Evolutionary conservation across 1,140 invertebrate species (phyloP), one percentile per base, ranked within the genome.

Genomic region (Belonocnema kinseyi): DNA sequence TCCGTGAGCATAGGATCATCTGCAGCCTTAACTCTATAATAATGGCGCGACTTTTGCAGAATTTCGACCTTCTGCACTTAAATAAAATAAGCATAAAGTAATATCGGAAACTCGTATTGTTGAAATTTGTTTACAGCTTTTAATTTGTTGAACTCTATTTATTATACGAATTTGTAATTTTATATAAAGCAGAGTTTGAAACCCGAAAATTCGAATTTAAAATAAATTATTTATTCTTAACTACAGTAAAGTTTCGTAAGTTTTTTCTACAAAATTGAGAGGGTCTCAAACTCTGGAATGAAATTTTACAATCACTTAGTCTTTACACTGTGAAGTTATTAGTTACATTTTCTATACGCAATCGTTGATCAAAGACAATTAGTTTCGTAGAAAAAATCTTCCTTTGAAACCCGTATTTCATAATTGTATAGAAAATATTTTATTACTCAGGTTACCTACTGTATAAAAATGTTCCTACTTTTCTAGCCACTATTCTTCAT

Each of bases 381-480:
- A 14, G 14, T 66, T 7, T 17, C 7, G 40, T 33, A 4, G 14
- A 56, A 21, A 56, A 46, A 56, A n/a, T 8, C 56, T 58, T 58
- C 61, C 13, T 40, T 26, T 40, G 5, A 72, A 72, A 52, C 19
- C 50, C 17, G 6, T 16, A 66, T 19, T n/a, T 19, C 17, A 50
- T 51, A 26, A 19, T 46, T 26, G 17, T 58, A 50, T 72, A 16
- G 16, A 54, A 52, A 40, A 71, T 72, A 33, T 77, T 33, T 72
- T 71, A 54, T n/a, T 72, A 72, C 26, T 33, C 21, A 51, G 40
- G 10, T 3, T 58, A 26, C 40, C 16, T 66, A 46, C 40, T 66
- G 61, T 66, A 66, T 66, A 40, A 66, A n/a, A 66, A 66, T 21
- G n/a, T 46, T 66, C 33, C 26, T 66, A 66, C 61, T 66, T 66